These are phyloP conservation scores for Penaeus indicus DNA, from an alignment of 1,140 invertebrate genomes.

Conservation along the genomic window DNA sequence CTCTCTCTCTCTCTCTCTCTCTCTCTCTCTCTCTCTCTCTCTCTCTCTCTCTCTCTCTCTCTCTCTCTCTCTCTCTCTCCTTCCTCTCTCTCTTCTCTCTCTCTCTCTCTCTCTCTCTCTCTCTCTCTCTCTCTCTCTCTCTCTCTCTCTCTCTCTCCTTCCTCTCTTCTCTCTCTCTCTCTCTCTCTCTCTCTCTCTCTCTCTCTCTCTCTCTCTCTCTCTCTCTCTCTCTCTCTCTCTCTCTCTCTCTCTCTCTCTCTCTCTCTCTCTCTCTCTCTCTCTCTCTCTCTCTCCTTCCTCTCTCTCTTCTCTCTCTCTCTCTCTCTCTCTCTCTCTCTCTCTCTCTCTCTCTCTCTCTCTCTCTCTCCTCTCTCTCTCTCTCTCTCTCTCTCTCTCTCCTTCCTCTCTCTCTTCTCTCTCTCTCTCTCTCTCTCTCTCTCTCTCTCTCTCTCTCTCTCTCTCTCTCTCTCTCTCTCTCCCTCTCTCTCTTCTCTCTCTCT, in stretches of 20 bases:
- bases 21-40: background rate
- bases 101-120: conserved; percentile 10
- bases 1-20: too few relatives aligned
- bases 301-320: too few relatives aligned
- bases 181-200: background rate
- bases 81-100: background rate
- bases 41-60: background rate
- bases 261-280: background rate
- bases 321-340: too few relatives aligned
- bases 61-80: background rate
- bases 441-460: conserved; percentile 14
- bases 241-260: background rate
- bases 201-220: conserved; percentile 26
- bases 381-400: background rate
- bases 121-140: background rate
- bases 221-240: conserved; percentile 22
- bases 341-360: background rate
- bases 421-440: conserved; percentile 24
- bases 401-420: background rate
- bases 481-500: conserved; percentile 9
- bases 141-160: background rate
- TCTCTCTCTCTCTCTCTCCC: background rate
- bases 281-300: background rate
- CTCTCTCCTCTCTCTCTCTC: background rate
- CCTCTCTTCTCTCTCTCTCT: background rate